A percentile compares a stretch with the other conserved stretches of the same genome.
Evolutionary conservation across 2,113 vertebrate species (phyloP).

Genomic region (Ploceus nigricollis): DNA sequence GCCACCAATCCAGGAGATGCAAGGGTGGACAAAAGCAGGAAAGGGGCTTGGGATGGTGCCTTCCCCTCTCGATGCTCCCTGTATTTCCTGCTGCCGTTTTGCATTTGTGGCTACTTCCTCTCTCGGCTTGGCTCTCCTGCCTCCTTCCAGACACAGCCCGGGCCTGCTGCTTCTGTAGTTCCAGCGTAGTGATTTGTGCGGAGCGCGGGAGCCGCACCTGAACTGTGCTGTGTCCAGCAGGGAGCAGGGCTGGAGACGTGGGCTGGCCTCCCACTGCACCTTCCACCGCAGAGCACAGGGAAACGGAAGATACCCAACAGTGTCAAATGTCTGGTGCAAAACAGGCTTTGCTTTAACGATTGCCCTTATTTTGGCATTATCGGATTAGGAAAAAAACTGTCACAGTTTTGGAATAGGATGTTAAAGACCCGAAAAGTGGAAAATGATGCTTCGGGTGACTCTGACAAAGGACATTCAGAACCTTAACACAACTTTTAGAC

Average conservation of each 20-base stretch:
- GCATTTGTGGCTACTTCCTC: rapidly evolving
- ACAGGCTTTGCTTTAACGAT: not conserved
- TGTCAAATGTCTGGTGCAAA: not conserved
- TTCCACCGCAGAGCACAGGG: not conserved
- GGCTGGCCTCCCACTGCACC: not conserved
- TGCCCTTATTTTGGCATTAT: not conserved
- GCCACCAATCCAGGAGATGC: not conserved
- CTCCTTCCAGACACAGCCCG: not conserved
- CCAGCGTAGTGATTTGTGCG: not conserved
- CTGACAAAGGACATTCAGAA: not conserved
- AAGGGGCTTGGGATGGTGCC: not conserved
- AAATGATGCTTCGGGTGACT: not conserved
- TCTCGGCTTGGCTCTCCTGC: not conserved
- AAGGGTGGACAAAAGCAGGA: not conserved
- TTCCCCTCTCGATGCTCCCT: not conserved
- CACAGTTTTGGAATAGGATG: not conserved
- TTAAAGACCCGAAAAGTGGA: not conserved
- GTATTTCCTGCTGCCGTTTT: not conserved
- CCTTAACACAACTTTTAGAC: not conserved
- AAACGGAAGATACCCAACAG: rapidly evolving
- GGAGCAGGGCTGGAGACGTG: not conserved
- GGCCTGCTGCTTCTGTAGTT: not conserved
- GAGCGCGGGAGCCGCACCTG: not conserved
- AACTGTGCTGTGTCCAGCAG: not conserved
- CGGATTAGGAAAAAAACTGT: not conserved